Base-by-base conservation (phyloP, 2,888 invertebrate species). In the Nemoura dubitans region DNA sequence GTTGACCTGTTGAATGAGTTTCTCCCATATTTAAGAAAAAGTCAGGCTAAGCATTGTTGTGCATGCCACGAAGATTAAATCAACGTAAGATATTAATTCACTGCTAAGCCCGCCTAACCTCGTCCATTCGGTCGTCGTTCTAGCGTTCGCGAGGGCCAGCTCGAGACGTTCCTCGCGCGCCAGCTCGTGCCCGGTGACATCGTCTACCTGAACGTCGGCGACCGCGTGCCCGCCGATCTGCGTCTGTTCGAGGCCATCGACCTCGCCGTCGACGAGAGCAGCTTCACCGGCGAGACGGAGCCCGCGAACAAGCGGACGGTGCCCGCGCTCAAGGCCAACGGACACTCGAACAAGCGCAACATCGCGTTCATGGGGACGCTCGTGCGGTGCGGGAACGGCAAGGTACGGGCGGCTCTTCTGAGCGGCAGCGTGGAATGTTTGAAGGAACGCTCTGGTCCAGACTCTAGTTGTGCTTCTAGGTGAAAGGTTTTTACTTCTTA, bases 361-460 rank as follows among this genome's bases (percentile, higher is more conserved):
- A 95, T 99, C 87, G 98, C 97, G 0, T 99, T 99, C 91, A 97
- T 99, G 99, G 99, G 99, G 29, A 99, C 99, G 0, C 93, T 99
- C 43, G 98, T 99, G 16, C 94, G 99, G 83, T 97, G 97, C 91
- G 99, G 99, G 10, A 96, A 96, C 91, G 99, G 98, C 89, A 98
- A 98, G 95, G 97, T 97, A 92, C 36, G 36, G 10, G 59, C 59
- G 14, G 89, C 89, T 87, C 87, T 76, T 16, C 10, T 36, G 3
- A 10, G 10, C 36, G 36, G 36, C 36, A n/a, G n/a, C n/a, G n/a
- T n/a, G n/a, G n/a, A n/a, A n/a, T n/a, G n/a, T n/a, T n/a, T n/a
- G n/a, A n/a, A n/a, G n/a, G n/a, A n/a, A n/a, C n/a, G n/a, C n/a
- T n/a, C n/a, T n/a, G n/a, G n/a, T n/a, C n/a, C n/a, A n/a, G n/a